Evolutionary conservation across 2,113 vertebrate genomes (phyloP).

Genomic region (Oryzias curvinotus): DNA sequence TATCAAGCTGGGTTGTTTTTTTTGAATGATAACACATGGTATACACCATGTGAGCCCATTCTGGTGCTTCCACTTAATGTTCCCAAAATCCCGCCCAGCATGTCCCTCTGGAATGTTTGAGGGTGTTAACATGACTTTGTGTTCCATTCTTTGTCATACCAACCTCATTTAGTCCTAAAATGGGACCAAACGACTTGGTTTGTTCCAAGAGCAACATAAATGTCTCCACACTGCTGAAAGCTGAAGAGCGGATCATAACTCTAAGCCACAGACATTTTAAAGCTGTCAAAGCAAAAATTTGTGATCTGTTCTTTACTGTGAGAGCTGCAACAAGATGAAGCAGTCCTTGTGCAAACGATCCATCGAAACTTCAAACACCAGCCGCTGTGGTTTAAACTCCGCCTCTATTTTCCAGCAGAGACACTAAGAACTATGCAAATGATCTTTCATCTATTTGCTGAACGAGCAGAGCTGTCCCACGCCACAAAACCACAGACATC

Average conservation of each 20-base stretch:
- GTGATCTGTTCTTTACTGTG: background rate
- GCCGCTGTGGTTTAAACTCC: conserved; percentile 9
- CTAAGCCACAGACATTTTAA: no score
- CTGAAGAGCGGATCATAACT: background rate
- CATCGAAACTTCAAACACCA: conserved; percentile 2
- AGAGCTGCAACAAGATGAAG: background rate
- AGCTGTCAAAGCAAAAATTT: background rate
- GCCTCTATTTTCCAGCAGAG: conserved; percentile 35
- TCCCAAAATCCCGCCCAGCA: no score
- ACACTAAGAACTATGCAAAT: conserved; percentile 22
- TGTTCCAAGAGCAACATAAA: no score
- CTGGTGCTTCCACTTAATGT: no score
- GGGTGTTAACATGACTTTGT: no score
- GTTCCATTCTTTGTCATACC: no score
- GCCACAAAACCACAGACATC: conserved; percentile 64
- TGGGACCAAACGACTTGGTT: no score
- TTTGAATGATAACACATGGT: no score
- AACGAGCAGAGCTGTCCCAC: conserved; percentile 37
- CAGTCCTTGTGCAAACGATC: conserved; percentile 2
- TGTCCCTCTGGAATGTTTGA: no score
- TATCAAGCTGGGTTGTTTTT: no score
- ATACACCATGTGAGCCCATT: no score
- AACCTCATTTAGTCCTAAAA: no score
- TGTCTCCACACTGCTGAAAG: background rate
- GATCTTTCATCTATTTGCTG: conserved; percentile 18